Conservation (phyloP, 1,140 invertebrate species). For the Cotesia typhae region DNA sequence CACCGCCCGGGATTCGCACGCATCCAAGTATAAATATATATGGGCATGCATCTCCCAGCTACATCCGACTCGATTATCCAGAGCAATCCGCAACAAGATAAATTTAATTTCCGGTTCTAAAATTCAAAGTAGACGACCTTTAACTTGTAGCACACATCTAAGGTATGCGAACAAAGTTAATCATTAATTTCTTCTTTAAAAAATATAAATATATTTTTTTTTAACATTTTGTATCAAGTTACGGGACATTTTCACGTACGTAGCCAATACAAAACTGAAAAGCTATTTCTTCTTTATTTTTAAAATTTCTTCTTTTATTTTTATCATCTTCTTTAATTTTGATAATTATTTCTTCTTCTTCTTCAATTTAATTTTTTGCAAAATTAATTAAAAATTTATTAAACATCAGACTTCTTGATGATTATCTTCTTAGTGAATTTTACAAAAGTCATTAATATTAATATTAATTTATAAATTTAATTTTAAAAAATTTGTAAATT, state of each 20-base stretch:
- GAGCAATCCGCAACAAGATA: conserved; percentile 20
- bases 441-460: too few species aligned
- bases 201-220: neutral
- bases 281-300: conserved; percentile 41
- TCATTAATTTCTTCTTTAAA: neutral
- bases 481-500: too few species aligned
- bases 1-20: conserved; percentile 31
- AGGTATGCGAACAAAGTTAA: neutral
- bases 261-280: neutral
- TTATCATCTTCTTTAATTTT: conserved; percentile 35
- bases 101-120: conserved; percentile 24
- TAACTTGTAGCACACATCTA: neutral
- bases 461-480: too few species aligned
- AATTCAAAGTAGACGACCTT: neutral
- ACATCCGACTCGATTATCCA: conserved; percentile 11
- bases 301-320: conserved; percentile 51
- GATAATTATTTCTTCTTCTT: neutral
- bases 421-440: neutral
- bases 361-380: neutral
- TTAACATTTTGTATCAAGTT: neutral
- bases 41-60: neutral
- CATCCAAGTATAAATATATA: conserved; percentile 14
- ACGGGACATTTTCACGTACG: conserved; percentile 23
- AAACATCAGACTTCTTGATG: neutral
- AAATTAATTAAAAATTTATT: too few species aligned